phyloP scores from a whole-genome alignment of 2,797 vertebrate genomes.

The Cuniculus paca region DNA sequence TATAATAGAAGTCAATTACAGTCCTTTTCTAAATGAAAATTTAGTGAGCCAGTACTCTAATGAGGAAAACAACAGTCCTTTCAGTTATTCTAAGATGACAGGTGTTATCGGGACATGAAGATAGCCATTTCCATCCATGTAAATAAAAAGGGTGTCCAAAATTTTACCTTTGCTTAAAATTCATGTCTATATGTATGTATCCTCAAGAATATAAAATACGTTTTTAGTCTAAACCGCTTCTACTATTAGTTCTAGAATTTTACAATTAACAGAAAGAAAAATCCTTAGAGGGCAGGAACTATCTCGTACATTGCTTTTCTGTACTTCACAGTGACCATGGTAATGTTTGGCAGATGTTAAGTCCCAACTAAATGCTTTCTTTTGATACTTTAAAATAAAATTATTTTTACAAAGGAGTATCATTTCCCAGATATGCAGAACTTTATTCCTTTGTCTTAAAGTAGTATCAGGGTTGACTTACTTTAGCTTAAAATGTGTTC shows the following conservation, averaged over 20 bases:
- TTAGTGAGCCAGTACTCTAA: not conserved
- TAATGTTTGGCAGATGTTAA: not conserved
- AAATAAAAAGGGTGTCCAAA: not conserved
- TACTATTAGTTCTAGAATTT: constrained; percentile 62
- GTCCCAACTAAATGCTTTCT: not conserved
- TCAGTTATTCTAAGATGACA: not conserved
- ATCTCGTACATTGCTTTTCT: constrained; percentile 5
- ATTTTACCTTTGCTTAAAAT: constrained; percentile 49
- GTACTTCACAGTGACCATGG: not conserved
- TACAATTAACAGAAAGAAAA: constrained; percentile 24
- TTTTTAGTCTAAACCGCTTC: constrained; percentile 30
- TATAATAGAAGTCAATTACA: not conserved
- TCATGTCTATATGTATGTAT: constrained; percentile 1
- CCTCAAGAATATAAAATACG: not conserved
- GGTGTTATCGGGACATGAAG: not conserved
- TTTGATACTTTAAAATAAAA: constrained; percentile 4
- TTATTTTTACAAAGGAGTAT: constrained; percentile 7
- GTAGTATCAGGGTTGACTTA: not conserved
- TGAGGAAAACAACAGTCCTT: not conserved
- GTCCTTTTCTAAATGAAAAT: constrained; percentile 15
- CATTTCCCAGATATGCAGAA: constrained; percentile 11
- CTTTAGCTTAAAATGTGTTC: not conserved
- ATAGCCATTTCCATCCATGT: not conserved
- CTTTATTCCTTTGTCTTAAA: not conserved
- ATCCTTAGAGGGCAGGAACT: not conserved